A percentile compares a stretch with the other conserved stretches of the same genome.
These are phyloP conservation scores for Manis pentadactyla DNA, from an alignment of 2,797 vertebrate species.

Conservation along the genomic window DNA sequence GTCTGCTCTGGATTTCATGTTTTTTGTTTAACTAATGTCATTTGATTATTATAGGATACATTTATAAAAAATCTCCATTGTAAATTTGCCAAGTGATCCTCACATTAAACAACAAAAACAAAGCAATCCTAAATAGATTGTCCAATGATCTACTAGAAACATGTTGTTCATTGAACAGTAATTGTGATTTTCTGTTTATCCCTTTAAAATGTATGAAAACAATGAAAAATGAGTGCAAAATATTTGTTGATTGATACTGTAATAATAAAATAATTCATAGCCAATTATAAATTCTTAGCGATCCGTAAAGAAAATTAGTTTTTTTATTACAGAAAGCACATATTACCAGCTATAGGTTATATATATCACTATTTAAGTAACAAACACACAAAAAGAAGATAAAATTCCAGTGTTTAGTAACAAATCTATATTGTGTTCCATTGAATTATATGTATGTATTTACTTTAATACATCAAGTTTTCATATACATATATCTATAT, in stretches of 20 bases:
- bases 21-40: neutral
- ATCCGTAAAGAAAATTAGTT: neutral
- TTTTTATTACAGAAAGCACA: neutral
- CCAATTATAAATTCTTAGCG: neutral
- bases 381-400: neutral
- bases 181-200: neutral
- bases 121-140: neutral
- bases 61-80: neutral
- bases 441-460: neutral
- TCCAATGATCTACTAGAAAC: neutral
- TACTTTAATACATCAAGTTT: neutral
- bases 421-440: neutral
- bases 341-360: neutral
- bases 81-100: neutral
- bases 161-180: neutral
- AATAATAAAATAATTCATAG: neutral
- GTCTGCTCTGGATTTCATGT: neutral
- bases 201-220: neutral
- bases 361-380: neutral
- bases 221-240: neutral
- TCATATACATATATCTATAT: neutral
- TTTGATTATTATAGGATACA: neutral
- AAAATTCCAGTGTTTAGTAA: neutral
- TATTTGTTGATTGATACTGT: neutral
- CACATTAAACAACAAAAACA: neutral